Percentiles rank a stretch among this genome's conserved stretches.
Evolutionary conservation across 37 sponge, comb jelly and placozoan genomes (phyloP).

Genomic region (Haliclona indistincta): DNA sequence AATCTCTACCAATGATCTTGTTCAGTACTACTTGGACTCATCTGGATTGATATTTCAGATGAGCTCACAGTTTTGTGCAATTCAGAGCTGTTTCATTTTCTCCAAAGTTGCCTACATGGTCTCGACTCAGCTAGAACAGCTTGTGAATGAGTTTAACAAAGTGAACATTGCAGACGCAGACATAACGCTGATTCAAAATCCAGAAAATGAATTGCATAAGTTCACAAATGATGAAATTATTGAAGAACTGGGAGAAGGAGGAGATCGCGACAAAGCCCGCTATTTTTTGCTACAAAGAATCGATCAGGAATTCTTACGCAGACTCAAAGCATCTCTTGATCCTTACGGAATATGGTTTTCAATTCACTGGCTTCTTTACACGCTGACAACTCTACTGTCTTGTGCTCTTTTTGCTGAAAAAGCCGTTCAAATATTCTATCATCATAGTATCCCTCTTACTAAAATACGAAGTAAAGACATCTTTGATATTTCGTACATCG

Average conservation of each 20-base stretch:
- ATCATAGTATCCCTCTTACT: not conserved
- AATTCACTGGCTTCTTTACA: constrained; percentile 21
- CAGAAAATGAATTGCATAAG: too few species aligned
- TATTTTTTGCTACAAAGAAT: not conserved
- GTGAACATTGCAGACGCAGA: too few species aligned
- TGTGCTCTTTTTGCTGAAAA: constrained; percentile 12
- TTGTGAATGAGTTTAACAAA: too few species aligned
- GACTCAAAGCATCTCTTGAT: not conserved
- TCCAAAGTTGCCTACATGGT: not conserved
- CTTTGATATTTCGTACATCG: not conserved
- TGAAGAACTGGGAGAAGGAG: not conserved
- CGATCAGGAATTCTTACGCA: not conserved
- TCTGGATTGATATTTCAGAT: not conserved
- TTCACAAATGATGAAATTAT: not conserved
- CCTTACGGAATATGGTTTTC: constrained; percentile 35
- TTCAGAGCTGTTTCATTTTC: constrained; percentile 18
- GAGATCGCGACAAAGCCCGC: not conserved
- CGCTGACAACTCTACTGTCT: constrained; percentile 20
- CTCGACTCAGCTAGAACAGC: not conserved
- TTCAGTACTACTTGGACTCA: not conserved
- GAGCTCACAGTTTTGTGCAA: constrained; percentile 1
- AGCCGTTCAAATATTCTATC: not conserved
- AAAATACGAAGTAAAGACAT: constrained; percentile 3
- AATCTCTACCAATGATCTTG: not conserved
- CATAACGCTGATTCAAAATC: too few species aligned